Conservation (phyloP, 2,888 invertebrate genomes). For the Pardosa pseudoannulata region DNA sequence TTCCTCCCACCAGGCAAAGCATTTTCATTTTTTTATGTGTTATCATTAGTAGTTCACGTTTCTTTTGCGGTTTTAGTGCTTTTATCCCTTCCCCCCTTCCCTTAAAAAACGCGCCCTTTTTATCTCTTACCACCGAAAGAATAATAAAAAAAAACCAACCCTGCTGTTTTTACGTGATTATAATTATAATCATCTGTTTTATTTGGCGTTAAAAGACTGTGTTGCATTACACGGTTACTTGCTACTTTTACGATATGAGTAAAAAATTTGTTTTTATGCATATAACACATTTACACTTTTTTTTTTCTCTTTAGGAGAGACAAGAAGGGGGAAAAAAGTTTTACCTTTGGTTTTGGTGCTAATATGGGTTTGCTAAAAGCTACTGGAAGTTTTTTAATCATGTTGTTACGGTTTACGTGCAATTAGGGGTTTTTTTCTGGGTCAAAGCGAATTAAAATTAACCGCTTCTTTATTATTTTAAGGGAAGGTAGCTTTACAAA, state of each 20-base stretch:
- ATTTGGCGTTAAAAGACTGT: conserved; percentile 67
- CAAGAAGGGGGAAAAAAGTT: conserved; percentile 18
- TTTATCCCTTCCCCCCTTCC: conserved; percentile 2
- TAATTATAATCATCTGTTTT: conserved; percentile 72
- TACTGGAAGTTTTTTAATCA: conserved; percentile 37
- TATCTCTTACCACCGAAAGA: conserved; percentile 41
- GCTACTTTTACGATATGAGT: background rate
- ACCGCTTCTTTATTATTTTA: conserved; percentile 44
- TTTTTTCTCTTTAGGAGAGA: conserved; percentile 8
- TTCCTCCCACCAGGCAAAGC: conserved; percentile 22
- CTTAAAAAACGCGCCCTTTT: conserved; percentile 57
- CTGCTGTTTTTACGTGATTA: conserved; percentile 68
- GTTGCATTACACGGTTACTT: conserved; percentile 27
- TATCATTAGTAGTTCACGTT: conserved; percentile 65
- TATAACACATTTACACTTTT: conserved; percentile 36
- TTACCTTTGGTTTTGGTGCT: conserved; percentile 39
- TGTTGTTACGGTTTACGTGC: conserved; percentile 37
- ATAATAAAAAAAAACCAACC: conserved; percentile 39
- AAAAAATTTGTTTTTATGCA: conserved; percentile 20
- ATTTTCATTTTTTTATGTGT: conserved; percentile 58
- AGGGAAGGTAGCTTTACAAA: conserved; percentile 14
- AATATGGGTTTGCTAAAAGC: conserved; percentile 45
- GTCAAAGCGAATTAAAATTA: conserved; percentile 54
- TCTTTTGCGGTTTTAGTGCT: conserved; percentile 65
- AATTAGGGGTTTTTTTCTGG: conserved; percentile 49